These are phyloP conservation scores for Podarcis siculus DNA, from an alignment of 2,797 vertebrate species.

Conservation along the genomic window DNA sequence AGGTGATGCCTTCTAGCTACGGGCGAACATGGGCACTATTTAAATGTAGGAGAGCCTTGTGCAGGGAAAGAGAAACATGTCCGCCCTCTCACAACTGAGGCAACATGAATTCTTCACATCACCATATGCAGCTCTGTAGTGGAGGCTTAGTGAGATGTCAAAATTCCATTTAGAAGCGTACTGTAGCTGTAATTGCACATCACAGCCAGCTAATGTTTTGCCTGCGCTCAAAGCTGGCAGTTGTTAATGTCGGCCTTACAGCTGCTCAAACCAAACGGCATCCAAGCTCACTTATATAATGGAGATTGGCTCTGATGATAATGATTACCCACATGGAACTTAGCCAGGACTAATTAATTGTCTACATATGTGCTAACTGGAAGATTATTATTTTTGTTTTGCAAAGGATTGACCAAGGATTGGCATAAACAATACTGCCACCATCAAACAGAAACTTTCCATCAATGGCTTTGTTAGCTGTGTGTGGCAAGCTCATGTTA, in stretches of 20 bases:
- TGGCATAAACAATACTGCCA: not conserved
- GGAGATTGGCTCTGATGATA: not conserved
- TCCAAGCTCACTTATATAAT: not conserved
- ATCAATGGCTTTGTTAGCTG: not conserved
- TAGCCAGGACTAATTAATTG: constrained; percentile 31
- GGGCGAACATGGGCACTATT: not conserved
- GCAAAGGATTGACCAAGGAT: not conserved
- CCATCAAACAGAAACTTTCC: not conserved
- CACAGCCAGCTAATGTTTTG: not conserved
- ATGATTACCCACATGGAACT: not conserved
- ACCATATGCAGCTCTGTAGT: not conserved
- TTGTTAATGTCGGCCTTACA: not conserved
- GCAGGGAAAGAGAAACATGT: too few species aligned
- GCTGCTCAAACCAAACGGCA: not conserved
- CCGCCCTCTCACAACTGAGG: not conserved
- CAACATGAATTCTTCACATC: constrained; percentile 11
- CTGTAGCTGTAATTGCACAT: not conserved
- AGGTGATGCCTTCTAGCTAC: not conserved
- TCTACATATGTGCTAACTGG: not conserved
- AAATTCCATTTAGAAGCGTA: not conserved
- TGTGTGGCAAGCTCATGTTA: not conserved
- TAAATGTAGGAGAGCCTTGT: not conserved
- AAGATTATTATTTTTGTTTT: constrained; percentile 3
- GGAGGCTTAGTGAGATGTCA: not conserved
- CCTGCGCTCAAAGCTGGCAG: accelerated